phyloP scores from a whole-genome alignment of 1,140 invertebrate genomes.

The Lepidurus apus region DNA sequence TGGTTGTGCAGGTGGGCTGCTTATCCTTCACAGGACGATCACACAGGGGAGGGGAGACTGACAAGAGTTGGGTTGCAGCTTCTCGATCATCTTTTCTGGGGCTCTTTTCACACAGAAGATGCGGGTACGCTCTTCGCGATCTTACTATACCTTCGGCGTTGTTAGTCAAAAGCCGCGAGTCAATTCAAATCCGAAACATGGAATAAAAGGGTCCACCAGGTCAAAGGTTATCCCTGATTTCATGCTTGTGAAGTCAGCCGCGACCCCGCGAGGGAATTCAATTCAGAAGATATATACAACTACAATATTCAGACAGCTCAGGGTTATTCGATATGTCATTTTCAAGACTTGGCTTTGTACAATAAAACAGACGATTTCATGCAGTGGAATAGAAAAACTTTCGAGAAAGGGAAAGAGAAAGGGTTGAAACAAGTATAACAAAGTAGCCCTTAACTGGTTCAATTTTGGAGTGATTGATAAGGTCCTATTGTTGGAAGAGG shows the following conservation, averaged over 20 bases:
- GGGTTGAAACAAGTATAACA: background rate
- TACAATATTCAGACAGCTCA: background rate
- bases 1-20: background rate
- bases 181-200: background rate
- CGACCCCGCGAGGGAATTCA: background rate
- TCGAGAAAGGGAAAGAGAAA: background rate
- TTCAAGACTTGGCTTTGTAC: background rate
- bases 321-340: background rate
- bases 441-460: background rate
- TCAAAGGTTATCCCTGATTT: background rate
- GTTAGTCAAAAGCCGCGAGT: background rate
- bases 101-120: slow-evolving; percentile 5
- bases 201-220: background rate
- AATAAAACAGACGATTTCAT: background rate
- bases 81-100: background rate
- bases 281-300: background rate
- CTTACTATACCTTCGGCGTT: background rate
- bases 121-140: background rate
- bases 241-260: slow-evolving; percentile 7
- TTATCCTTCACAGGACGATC: background rate
- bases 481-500: too few relatives aligned
- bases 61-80: background rate
- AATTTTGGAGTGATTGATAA: background rate
- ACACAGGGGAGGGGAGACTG: background rate
- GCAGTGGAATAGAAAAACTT: background rate